Percentiles rank a stretch among this genome's conserved stretches.
Evolutionary conservation across 2,113 vertebrate species (phyloP).

Genomic region (Corydoras sp.): DNA sequence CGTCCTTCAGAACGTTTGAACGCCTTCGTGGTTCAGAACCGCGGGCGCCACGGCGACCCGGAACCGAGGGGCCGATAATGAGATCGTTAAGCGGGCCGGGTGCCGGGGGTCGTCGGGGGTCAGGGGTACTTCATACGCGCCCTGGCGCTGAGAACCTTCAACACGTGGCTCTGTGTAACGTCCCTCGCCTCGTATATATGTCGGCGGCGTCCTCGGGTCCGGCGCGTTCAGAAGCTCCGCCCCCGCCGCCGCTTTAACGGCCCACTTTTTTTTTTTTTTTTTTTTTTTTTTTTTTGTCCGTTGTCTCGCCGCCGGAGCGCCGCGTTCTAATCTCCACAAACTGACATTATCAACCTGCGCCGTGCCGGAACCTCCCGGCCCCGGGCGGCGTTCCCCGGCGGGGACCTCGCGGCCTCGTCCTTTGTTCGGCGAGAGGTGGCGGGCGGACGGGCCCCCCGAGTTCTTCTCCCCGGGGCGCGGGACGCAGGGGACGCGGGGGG

Average conservation of each 20-base stretch:
- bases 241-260: constrained; percentile 24
- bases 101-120: neutral
- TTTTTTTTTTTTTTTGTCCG: constrained; percentile 51
- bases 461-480: constrained; percentile 23
- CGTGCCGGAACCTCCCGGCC: constrained; percentile 67
- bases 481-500: constrained; percentile 55
- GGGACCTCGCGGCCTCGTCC: constrained; percentile 65
- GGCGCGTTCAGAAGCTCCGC: neutral
- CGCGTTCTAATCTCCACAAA: constrained; percentile 70
- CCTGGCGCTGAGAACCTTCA: neutral
- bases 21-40: too few species aligned
- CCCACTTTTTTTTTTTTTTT: constrained; percentile 39
- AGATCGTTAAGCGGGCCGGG: neutral
- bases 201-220: too few species aligned
- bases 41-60: constrained; percentile 22
- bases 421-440: constrained; percentile 63
- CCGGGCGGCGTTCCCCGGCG: constrained; percentile 65
- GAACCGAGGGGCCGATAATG: constrained; percentile 17
- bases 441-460: constrained; percentile 45
- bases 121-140: constrained; percentile 33
- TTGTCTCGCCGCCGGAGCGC: constrained; percentile 72
- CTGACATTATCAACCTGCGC: constrained; percentile 74
- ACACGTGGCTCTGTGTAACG: too few species aligned
- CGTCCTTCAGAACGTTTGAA: too few species aligned
- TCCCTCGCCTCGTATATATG: too few species aligned